Conservation (phyloP, 2,113 vertebrate species). For the Cavia aperea region DNA sequence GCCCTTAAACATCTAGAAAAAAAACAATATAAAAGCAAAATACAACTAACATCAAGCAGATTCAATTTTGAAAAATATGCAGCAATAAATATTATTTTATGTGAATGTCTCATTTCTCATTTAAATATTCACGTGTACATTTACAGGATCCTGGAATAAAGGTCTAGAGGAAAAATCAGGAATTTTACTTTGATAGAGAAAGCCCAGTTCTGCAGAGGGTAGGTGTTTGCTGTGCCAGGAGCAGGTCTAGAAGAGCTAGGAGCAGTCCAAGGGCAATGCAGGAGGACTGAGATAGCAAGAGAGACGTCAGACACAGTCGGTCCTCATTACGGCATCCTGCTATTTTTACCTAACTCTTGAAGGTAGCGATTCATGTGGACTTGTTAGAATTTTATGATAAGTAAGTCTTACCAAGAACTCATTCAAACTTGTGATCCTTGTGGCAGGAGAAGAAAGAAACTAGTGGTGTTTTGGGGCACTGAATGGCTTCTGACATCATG, state of each 20-base stretch:
- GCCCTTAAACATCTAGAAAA: neutral
- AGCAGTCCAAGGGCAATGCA: neutral
- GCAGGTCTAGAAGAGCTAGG: neutral
- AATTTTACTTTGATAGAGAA: neutral
- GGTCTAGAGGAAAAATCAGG: neutral
- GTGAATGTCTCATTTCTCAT: constrained; percentile 28
- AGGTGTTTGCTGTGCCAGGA: neutral
- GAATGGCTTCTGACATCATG: neutral
- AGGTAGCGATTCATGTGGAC: neutral
- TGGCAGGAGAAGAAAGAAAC: constrained; percentile 28
- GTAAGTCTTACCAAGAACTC: neutral
- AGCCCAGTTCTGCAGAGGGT: neutral
- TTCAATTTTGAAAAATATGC: constrained; percentile 19
- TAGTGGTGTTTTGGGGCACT: neutral
- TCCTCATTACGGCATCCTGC: neutral
- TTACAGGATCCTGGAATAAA: neutral
- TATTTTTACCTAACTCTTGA: constrained; percentile 15
- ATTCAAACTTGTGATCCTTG: neutral
- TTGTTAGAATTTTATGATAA: constrained; percentile 37
- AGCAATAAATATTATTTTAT: constrained; percentile 24
- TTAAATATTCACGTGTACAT: neutral
- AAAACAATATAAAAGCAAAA: neutral
- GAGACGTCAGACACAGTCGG: neutral
- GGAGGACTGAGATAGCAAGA: neutral
- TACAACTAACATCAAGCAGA: neutral